Base-by-base conservation (phyloP, 2,113 vertebrate genomes). In the Mungos mungo region DNA sequence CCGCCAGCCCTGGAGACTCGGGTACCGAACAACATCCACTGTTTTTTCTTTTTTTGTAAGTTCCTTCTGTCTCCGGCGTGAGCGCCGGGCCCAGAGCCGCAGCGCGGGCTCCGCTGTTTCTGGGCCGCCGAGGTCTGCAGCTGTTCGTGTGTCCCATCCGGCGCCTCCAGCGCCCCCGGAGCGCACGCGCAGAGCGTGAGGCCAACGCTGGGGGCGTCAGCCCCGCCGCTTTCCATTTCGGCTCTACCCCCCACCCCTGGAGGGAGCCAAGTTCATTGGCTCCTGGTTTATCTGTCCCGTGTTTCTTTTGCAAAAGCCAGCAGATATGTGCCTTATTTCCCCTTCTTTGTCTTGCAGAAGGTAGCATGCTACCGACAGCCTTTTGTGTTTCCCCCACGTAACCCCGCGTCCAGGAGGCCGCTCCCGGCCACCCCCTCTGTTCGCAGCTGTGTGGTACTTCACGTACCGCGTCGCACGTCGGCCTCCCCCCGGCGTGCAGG, bases 381-480 rank as follows among this genome's bases (percentile, higher is more conserved):
- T 54, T 87, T 57, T 3, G 33, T 41, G n/a, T n/a, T 33, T 2
- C 9, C 66, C 8, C 33, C 25, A 31, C 14, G 35, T 41, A 54
- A 57, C n/a, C 50, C 1, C 29, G 23, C 4, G 35, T 66, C 71
- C 16, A 15, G 16, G 65, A 72, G 84, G 14, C 45, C 81, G 5
- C 38, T 19, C 63, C 33, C 6, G 38, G 25, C 52, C 21, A 3
- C 21, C n/a, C 35, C 38, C 4, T 35, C 69, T 91, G 52, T 27
- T 16, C 29, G 1, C 1, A 2, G 29, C 47, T 66, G 77, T 0
- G 0, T 54, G 72, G 47, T 45, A 57, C 9, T 76, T 15, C 7
- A 18, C 31, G 2, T 6, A 19, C 15, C 29, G 11, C 1, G 0
- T 23, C 23, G 25, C 38, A 0, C 45, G 5, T 1, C 15, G n/a